These are phyloP conservation scores for Antennarius maculatus DNA, from an alignment of 2,797 vertebrate species.

Conservation along the genomic window DNA sequence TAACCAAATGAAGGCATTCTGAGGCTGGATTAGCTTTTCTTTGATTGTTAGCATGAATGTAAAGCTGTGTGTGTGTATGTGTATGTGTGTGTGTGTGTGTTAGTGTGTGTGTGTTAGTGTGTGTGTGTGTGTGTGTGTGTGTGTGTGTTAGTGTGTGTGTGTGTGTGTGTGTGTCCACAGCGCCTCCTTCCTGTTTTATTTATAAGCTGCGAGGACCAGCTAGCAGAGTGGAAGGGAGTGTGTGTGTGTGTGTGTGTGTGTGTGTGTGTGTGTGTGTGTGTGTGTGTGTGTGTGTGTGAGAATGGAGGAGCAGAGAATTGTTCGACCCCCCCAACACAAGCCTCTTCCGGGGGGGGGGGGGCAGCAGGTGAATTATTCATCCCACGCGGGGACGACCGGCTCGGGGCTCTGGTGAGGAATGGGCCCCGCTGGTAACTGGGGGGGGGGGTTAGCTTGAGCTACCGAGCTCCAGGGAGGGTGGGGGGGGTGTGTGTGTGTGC, in stretches of 20 bases:
- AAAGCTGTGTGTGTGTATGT: neutral
- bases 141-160: constrained; percentile 10
- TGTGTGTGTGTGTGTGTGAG: constrained; percentile 24
- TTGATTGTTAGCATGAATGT: neutral
- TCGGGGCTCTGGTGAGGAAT: constrained; percentile 60
- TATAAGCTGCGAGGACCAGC: constrained; percentile 58
- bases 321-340: constrained; percentile 54
- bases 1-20: neutral
- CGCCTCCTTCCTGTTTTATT: constrained; percentile 67
- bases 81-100: neutral
- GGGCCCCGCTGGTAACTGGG: constrained; percentile 38
- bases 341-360: constrained; percentile 74
- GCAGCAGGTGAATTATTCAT: constrained; percentile 83
- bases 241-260: constrained; percentile 19
- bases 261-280: constrained; percentile 29
- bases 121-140: too few species aligned
- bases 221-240: constrained; percentile 39
- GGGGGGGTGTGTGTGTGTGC: constrained; percentile 22
- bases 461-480: constrained; percentile 33
- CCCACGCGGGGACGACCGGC: constrained; percentile 62
- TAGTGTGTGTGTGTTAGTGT: too few species aligned
- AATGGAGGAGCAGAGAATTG: constrained; percentile 60
- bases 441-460: constrained; percentile 41
- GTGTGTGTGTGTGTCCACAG: constrained; percentile 44
- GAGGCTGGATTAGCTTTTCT: neutral